A percentile compares a stretch with the other conserved stretches of the same genome.
phyloP scores from a whole-genome alignment of 2,888 invertebrate species.

The Phragmatobia fuliginosa region DNA sequence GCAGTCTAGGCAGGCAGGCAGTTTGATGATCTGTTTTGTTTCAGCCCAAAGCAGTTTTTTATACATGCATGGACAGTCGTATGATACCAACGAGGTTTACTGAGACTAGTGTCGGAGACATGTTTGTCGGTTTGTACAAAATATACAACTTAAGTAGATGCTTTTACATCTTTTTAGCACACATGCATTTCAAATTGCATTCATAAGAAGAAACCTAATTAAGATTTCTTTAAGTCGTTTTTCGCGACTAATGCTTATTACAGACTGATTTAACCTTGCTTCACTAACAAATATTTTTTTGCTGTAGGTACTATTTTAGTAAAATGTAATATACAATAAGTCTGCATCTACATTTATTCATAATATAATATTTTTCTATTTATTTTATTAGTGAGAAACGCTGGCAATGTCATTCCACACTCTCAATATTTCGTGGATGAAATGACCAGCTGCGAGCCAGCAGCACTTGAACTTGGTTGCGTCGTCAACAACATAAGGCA shows the following conservation, averaged over 20 bases:
- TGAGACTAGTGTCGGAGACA: slow-evolving; percentile 98
- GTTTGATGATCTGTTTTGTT: slow-evolving; percentile 56
- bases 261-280: too few species aligned
- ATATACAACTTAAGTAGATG: slow-evolving; percentile 5
- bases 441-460: slow-evolving; percentile 97
- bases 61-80: slow-evolving; percentile 99
- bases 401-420: slow-evolving; percentile 98
- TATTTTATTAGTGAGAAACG: slow-evolving; percentile 92
- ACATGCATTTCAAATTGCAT: not conserved
- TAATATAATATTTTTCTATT: not conserved
- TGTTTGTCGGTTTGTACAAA: slow-evolving; percentile 94
- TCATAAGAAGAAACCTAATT: not conserved
- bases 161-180: slow-evolving; percentile 18
- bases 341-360: not conserved
- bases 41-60: slow-evolving; percentile 98
- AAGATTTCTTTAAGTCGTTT: too few species aligned
- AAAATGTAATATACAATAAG: not conserved
- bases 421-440: slow-evolving; percentile 95
- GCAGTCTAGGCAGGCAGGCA: too few species aligned
- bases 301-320: too few species aligned
- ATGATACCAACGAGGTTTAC: slow-evolving; percentile 98
- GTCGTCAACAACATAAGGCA: slow-evolving; percentile 96
- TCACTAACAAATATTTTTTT: too few species aligned
- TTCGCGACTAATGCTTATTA: too few species aligned
- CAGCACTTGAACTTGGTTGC: slow-evolving; percentile 97